Percentiles rank a stretch among this genome's conserved stretches.
phyloP scores from a whole-genome alignment of 2,113 vertebrate species.

The Synodontis membranacea region DNA sequence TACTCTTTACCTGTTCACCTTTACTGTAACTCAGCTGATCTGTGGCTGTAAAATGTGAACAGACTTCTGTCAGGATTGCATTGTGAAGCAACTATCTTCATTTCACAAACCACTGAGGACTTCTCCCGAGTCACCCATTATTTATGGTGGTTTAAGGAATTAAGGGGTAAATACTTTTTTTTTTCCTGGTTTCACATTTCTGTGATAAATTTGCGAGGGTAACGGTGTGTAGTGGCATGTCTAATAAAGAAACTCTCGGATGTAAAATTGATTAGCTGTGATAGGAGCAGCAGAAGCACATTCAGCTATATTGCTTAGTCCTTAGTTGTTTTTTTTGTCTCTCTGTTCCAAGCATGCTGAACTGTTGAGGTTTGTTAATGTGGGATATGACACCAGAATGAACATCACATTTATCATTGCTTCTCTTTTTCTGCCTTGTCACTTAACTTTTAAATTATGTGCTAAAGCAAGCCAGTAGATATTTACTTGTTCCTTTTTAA shows the following conservation, averaged over 20 bases:
- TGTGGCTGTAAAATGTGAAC: background rate
- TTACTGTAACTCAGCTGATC: background rate
- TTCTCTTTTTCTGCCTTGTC: conserved; percentile 28
- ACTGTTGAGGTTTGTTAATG: conserved; percentile 48
- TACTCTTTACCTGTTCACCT: background rate
- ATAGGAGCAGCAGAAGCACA: conserved; percentile 57
- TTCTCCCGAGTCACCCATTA: background rate
- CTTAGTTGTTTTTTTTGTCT: conserved; percentile 55
- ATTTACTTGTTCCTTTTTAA: background rate
- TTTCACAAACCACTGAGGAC: background rate
- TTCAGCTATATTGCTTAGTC: conserved; percentile 61
- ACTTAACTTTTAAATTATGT: conserved; percentile 11
- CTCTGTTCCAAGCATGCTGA: background rate
- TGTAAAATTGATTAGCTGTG: conserved; percentile 60
- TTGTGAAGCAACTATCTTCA: conserved; percentile 13
- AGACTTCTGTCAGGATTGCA: background rate
- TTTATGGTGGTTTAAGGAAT: background rate
- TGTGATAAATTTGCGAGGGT: conserved; percentile 56
- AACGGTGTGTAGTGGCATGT: conserved; percentile 45
- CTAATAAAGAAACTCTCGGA: conserved; percentile 56
- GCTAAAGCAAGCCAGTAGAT: conserved; percentile 17
- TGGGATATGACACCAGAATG: conserved; percentile 43
- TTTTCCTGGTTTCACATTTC: conserved; percentile 3
- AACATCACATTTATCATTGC: conserved; percentile 19
- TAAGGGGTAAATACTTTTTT: background rate